Evolutionary conservation across 2,797 vertebrate species (phyloP), one percentile per base, ranked within the genome.

Genomic region (Spatula versicolor): DNA sequence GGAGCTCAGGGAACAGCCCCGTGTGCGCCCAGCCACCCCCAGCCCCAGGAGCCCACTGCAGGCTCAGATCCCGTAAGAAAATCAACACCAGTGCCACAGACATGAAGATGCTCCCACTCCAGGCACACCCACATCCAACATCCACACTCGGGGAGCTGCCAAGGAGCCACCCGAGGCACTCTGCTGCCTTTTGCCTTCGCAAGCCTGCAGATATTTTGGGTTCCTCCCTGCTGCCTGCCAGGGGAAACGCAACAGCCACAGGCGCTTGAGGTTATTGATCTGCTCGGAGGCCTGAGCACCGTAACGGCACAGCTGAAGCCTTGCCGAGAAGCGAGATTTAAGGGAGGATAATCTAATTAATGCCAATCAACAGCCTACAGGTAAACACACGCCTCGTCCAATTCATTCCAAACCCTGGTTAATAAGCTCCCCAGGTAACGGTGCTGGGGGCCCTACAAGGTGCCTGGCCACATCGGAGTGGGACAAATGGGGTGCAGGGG

Each of bases 331-430:
- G 48, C 45, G 54, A 45, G 73, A 54, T 79, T 93, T 81, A 77
- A 88, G 48, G 83, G 60, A 76, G 16, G 45, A 56, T 71, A 64
- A 91, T 88, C 88, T 96, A 92, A 96, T 95, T 93, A 97, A 90
- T 0, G 71, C 89, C 90, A 88, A 82, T 94, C 95, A 94, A 64
- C 63, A 74, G 56, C 74, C 63, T 0, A 6, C 86, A 95, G 87
- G 91, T 94, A 95, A 95, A 93, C 80, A 93, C 35, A 3, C 39
- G 83, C 67, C 79, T 93, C 71, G 75, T 93, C 74, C 63, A 55
- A 71, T 55, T 67, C 90, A 86, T 73, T 74, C 14, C 7, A 22
- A 55, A 71, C 72, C 89, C 77, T 71, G 30, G 48, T 91, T 90
- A 93, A 95, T 86, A 92, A 91, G 80, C 37, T 96, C 91, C 85